Percentiles rank a stretch among this genome's conserved stretches.
Evolutionary conservation across 2,113 vertebrate genomes (phyloP).

Genomic region (Calidris pugnax): DNA sequence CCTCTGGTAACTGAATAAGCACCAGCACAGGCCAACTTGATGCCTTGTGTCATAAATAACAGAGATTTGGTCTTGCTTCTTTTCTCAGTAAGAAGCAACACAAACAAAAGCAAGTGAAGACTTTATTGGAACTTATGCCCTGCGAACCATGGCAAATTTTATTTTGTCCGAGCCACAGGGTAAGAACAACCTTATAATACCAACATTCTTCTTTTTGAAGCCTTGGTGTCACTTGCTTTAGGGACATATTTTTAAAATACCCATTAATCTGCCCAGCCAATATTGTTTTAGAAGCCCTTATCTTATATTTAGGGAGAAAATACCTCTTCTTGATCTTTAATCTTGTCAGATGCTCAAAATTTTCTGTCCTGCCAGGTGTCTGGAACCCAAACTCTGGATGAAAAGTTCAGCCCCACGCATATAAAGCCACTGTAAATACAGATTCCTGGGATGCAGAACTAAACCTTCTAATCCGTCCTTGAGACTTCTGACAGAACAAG

Average conservation of each 20-base stretch:
- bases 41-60: neutral
- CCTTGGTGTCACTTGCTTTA: neutral
- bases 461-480: conserved; percentile 10
- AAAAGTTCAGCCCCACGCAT: neutral
- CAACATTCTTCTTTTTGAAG: neutral
- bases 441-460: conserved; percentile 16
- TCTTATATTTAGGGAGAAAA: neutral
- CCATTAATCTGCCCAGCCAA: neutral
- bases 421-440: neutral
- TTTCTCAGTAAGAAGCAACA: neutral
- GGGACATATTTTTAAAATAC: neutral
- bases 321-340: neutral
- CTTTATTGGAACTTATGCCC: neutral
- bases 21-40: neutral
- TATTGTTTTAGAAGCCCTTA: neutral
- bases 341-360: neutral
- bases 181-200: neutral
- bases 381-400: neutral
- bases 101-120: neutral
- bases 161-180: neutral
- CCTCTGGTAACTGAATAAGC: neutral
- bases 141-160: neutral
- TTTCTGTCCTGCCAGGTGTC: neutral
- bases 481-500: neutral
- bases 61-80: neutral